A percentile compares a stretch with the other conserved stretches of the same genome.
phyloP scores from a whole-genome alignment of 2,113 vertebrate species.

The Sturnira hondurensis region DNA sequence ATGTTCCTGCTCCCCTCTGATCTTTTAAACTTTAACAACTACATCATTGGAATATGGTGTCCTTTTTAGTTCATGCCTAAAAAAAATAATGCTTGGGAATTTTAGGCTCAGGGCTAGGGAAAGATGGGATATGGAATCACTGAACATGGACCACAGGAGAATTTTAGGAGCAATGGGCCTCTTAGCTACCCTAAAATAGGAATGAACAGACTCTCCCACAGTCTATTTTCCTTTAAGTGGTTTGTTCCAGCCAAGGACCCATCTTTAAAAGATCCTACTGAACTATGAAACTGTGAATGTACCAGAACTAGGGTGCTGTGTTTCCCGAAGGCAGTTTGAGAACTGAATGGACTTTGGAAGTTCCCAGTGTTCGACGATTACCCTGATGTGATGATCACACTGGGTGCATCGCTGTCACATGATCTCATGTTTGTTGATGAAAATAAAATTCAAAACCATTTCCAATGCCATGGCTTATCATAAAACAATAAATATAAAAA shows the following conservation, averaged over 20 bases:
- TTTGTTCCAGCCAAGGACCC: background rate
- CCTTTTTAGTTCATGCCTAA: background rate
- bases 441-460: conserved; percentile 56
- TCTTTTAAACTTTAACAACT: background rate
- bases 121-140: background rate
- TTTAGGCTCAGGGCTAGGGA: background rate
- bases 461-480: conserved; percentile 24
- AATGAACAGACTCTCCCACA: background rate
- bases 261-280: background rate
- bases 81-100: background rate
- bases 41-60: background rate
- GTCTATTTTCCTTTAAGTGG: background rate
- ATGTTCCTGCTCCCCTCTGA: background rate
- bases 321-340: conserved; percentile 14
- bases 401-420: conserved; percentile 21
- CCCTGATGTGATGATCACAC: background rate
- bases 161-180: background rate
- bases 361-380: conserved; percentile 6
- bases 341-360: conserved; percentile 49
- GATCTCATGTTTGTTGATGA: background rate
- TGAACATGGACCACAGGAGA: background rate
- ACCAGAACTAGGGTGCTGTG: background rate
- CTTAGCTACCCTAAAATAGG: background rate
- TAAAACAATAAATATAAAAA: conserved; percentile 65
- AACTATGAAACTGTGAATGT: background rate